These are phyloP conservation scores for Ctenomys sociabilis DNA, from an alignment of 2,113 vertebrate species.

Conservation along the genomic window DNA sequence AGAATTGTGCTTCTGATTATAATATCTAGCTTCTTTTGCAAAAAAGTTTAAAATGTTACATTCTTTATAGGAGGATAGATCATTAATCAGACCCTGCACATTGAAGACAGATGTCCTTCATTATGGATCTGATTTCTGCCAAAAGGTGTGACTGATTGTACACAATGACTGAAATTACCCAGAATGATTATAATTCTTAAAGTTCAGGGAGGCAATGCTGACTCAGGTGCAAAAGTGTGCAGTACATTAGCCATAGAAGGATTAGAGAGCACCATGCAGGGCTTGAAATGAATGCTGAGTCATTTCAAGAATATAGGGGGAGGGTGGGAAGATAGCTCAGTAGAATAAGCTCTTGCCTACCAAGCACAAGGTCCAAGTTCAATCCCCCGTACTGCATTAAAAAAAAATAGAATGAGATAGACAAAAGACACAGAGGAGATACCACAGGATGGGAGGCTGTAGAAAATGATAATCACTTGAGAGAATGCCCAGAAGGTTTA, in stretches of 20 bases:
- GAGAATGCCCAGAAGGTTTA: neutral
- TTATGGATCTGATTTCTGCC: conserved; percentile 44
- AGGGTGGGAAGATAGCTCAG: no score
- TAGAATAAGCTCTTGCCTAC: no score
- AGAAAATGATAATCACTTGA: no score
- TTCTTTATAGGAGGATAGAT: neutral
- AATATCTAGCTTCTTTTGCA: neutral
- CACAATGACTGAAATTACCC: neutral
- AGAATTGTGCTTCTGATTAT: neutral
- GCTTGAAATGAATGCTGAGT: neutral
- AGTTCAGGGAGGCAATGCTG: neutral
- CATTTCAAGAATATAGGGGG: neutral
- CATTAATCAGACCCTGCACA: neutral
- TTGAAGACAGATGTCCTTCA: conserved; percentile 30
- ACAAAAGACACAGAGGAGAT: neutral
- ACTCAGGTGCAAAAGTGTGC: neutral
- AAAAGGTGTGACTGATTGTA: neutral
- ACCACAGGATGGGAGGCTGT: neutral
- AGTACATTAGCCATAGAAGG: neutral
- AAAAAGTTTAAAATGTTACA: neutral
- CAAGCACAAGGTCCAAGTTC: no score
- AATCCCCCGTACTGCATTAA: no score
- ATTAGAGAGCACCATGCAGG: neutral
- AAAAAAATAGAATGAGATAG: neutral
- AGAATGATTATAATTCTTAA: neutral